Conservation (phyloP, 1,140 invertebrate genomes). For the Neoseiulus cucumeris region DNA sequence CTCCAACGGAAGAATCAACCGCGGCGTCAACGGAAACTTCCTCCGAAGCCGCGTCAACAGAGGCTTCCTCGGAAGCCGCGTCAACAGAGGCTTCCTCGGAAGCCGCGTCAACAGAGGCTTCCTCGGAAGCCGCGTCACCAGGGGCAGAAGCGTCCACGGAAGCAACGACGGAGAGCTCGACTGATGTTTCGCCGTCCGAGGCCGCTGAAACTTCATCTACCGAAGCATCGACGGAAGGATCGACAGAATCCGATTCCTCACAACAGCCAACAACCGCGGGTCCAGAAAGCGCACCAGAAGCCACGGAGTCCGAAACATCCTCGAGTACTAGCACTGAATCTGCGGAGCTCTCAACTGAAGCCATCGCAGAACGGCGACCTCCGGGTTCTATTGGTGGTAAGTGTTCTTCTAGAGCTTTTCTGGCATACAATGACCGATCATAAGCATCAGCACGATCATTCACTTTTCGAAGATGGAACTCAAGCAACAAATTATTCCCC, state of each 20-base stretch:
- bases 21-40: background rate
- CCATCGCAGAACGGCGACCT: background rate
- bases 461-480: too few relatives aligned
- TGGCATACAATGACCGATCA: background rate
- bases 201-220: background rate
- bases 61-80: slow-evolving; percentile 14
- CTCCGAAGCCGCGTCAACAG: slow-evolving; percentile 13
- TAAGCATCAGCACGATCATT: background rate
- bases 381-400: background rate
- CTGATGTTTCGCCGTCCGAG: background rate
- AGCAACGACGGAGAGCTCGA: background rate
- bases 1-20: slow-evolving; percentile 13
- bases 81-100: slow-evolving; percentile 14
- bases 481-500: too few relatives aligned
- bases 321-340: background rate
- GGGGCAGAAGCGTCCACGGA: slow-evolving; percentile 14
- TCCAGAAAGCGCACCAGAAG: slow-evolving; percentile 13
- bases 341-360: background rate
- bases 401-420: background rate
- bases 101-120: background rate
- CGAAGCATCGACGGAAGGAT: background rate
- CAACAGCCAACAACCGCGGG: slow-evolving; percentile 2
- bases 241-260: background rate
- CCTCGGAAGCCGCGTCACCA: slow-evolving; percentile 9
- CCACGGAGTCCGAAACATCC: slow-evolving; percentile 6